Evolutionary conservation across 2,888 invertebrate species (phyloP).

Genomic region (Cyclophora punctaria): DNA sequence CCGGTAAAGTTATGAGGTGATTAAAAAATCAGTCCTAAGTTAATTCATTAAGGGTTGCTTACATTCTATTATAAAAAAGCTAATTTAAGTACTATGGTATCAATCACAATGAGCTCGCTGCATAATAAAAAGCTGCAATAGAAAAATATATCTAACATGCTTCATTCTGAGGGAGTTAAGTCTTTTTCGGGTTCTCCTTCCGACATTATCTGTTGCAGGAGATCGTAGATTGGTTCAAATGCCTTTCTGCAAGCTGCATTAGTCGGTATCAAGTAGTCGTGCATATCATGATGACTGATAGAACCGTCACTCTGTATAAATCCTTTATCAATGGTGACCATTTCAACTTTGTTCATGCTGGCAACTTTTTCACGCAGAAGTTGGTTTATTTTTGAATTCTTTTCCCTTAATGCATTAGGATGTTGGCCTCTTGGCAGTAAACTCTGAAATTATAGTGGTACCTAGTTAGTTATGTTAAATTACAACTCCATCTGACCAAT

Average conservation of each 20-base stretch:
- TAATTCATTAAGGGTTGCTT: conserved; percentile 40
- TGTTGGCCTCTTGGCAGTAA: conserved; percentile 91
- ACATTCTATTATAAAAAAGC: conserved; percentile 62
- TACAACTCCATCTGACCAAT: no score
- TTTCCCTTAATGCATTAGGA: conserved; percentile 86
- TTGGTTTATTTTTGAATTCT: conserved; percentile 84
- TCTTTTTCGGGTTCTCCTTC: conserved; percentile 85
- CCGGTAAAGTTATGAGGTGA: no score
- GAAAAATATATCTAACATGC: conserved; percentile 19
- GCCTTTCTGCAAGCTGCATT: conserved; percentile 90
- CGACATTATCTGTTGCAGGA: conserved; percentile 83
- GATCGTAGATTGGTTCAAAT: conserved; percentile 88
- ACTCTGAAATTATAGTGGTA: conserved; percentile 75
- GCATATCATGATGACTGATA: conserved; percentile 93
- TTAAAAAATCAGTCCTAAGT: no score
- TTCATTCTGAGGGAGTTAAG: conserved; percentile 81
- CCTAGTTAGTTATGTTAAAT: no score
- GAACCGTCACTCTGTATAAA: conserved; percentile 85
- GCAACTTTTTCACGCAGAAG: conserved; percentile 78
- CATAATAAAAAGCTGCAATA: conserved; percentile 46
- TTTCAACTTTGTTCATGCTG: conserved; percentile 81
- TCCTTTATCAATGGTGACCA: conserved; percentile 86
- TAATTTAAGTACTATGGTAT: conserved; percentile 65
- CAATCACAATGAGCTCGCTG: conserved; percentile 66
- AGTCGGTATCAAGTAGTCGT: conserved; percentile 91